These are phyloP conservation scores for Aphelenchoides bicaudatus DNA, from an alignment of 2,888 invertebrate genomes.

Conservation along the genomic window DNA sequence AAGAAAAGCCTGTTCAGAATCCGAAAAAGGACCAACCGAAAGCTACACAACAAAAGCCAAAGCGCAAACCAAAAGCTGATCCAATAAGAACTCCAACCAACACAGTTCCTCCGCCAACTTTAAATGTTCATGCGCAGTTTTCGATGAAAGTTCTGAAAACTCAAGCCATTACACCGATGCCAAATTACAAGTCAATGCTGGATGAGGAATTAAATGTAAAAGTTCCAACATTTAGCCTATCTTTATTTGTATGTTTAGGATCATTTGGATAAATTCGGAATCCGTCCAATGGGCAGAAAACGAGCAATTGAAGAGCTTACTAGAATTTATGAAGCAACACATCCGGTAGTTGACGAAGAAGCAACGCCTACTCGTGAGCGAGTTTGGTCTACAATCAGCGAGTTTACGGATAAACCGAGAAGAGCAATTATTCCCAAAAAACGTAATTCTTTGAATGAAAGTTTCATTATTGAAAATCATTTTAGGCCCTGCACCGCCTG, in stretches of 20 bases:
- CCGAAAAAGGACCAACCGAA: background rate
- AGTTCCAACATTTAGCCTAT: background rate
- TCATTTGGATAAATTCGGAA: slow-evolving; percentile 38
- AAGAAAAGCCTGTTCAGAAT: background rate
- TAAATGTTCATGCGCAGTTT: background rate
- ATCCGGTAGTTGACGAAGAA: slow-evolving; percentile 35
- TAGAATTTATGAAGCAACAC: slow-evolving; percentile 46
- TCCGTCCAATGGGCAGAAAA: slow-evolving; percentile 48
- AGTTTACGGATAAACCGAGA: too few species aligned
- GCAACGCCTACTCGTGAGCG: slow-evolving; percentile 2
- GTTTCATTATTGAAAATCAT: too few species aligned
- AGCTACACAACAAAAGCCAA: background rate
- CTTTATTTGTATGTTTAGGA: too few species aligned
- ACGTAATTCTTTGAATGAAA: too few species aligned
- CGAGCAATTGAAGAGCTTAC: slow-evolving; percentile 43
- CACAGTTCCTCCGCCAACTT: too few species aligned
- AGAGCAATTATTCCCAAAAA: too few species aligned
- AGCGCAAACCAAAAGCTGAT: too few species aligned
- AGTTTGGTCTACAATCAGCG: slow-evolving; percentile 7
- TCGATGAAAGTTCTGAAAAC: slow-evolving; percentile 45
- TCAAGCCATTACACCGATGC: slow-evolving; percentile 47
- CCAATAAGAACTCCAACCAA: too few species aligned
- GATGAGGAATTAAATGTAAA: slow-evolving; percentile 41
- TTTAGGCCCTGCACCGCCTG: too few species aligned
- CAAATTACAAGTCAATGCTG: slow-evolving; percentile 40